A percentile compares a stretch with the other conserved stretches of the same genome.
Evolutionary conservation across 2,113 vertebrate species (phyloP).

Genomic region (Equus quagga): DNA sequence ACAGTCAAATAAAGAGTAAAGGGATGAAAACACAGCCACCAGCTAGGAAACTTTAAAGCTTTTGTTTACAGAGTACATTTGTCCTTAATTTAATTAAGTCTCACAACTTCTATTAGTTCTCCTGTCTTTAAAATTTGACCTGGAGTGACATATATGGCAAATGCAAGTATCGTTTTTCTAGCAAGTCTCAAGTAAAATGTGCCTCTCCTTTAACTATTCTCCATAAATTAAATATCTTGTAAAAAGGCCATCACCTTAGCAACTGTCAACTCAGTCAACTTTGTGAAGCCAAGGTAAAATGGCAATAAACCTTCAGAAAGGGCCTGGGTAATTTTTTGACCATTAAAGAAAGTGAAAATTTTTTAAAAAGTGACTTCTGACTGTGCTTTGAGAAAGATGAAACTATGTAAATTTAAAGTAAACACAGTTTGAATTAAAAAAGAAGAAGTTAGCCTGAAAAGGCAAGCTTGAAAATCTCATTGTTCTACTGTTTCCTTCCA

Average conservation of each 20-base stretch:
- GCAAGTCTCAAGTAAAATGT: conserved; percentile 43
- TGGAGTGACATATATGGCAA: conserved; percentile 25
- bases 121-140: conserved; percentile 62
- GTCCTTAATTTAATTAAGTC: conserved; percentile 59
- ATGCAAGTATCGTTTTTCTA: conserved; percentile 32
- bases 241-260: conserved; percentile 59
- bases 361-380: neutral
- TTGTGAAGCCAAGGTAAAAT: conserved; percentile 33
- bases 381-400: conserved; percentile 16
- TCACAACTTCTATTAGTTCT: conserved; percentile 52
- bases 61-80: conserved; percentile 46
- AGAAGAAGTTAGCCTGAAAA: conserved; percentile 43
- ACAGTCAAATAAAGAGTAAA: neutral
- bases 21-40: neutral
- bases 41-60: neutral
- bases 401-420: conserved; percentile 44
- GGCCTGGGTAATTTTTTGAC: neutral
- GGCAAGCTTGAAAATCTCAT: conserved; percentile 4
- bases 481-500: conserved; percentile 48
- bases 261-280: conserved; percentile 32
- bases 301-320: neutral
- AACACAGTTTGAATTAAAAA: neutral
- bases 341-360: conserved; percentile 13
- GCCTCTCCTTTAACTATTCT: conserved; percentile 22
- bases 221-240: conserved; percentile 55